Base-by-base conservation (phyloP, 53 echinoderm and acorn worm species). In the Arbacia lixula region DNA sequence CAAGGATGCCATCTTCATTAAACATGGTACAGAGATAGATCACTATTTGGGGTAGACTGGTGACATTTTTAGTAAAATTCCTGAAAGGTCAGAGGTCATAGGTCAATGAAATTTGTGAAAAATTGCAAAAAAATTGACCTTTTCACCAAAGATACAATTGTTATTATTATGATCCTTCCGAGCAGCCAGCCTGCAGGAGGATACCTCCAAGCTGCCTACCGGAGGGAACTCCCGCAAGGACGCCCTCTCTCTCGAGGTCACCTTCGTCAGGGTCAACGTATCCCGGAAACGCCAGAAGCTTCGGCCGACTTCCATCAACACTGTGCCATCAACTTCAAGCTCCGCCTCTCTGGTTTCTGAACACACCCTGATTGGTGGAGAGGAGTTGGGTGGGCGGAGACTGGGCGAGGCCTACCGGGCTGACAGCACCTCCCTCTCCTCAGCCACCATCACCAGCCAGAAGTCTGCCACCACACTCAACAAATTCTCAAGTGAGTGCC, bases 231-330 rank as follows among this genome's bases (percentile, higher is more conserved):
- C 84, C 19, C 77, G 98, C 29, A 90, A 92, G 72, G 92, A 94
- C 12, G 94, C 98, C 77, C 92, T 98, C 72, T 94, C 94, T 24
- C 84, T 98, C 22, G 91, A 98, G 49, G 92, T 98, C 4, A 94
- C 86, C 40, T 88, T 94, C 61, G 87, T 98, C 43, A 90, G 90
- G 54, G 84, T 98, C 67, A 94, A 92, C 68, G 53, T 98, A 49
- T 92, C 98, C 6, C 86, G 94, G 22, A 85, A 86, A 17, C 85
- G 94, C 4, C 79, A 78, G 17, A 91, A 88, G 39, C 80, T 88
- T 16, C 82, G 41, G 22, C 62, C 68, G 24, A 73, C 57, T 21
- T n/a, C 49, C 10, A 29, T 38, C 60, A 17, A 10, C 17, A n/a
- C n/a, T n/a, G n/a, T n/a, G n/a, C n/a, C n/a, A n/a, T n/a, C n/a